Conservation (phyloP, 2,888 invertebrate genomes). For the Hanleya hanleyi region DNA sequence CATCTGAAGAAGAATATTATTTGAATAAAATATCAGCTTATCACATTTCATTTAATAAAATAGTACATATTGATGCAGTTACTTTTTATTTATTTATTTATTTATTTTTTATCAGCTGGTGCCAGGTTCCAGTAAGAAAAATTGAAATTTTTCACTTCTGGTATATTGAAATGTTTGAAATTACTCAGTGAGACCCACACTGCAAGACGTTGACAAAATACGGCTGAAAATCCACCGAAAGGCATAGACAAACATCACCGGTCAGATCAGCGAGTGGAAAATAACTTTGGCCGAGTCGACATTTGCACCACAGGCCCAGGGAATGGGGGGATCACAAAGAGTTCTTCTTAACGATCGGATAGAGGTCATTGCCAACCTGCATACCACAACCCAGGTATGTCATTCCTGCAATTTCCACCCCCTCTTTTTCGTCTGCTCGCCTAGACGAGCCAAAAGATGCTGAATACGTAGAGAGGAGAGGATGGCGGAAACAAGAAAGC, state of each 20-base stretch:
- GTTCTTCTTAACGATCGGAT: neutral
- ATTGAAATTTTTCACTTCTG: too few species aligned
- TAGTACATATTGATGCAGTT: too few species aligned
- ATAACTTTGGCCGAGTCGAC: neutral
- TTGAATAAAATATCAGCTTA: too few species aligned
- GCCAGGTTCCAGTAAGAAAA: too few species aligned
- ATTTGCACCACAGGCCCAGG: neutral
- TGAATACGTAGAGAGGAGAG: neutral
- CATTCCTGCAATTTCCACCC: constrained; percentile 4
- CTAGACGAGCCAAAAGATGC: too few species aligned
- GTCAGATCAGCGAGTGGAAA: neutral
- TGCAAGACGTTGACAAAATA: constrained; percentile 7
- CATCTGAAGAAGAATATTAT: too few species aligned
- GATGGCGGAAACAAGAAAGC: neutral
- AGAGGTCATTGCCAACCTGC: constrained; percentile 7
- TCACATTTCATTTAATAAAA: too few species aligned
- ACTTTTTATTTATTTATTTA: too few species aligned
- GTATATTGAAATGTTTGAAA: too few species aligned
- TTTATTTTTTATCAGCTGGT: too few species aligned
- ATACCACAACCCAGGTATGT: neutral
- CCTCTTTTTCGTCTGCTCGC: constrained; percentile 7
- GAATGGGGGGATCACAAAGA: neutral
- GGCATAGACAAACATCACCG: neutral
- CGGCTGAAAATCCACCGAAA: neutral
- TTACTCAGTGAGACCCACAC: too few species aligned